A percentile compares a stretch with the other conserved stretches of the same genome.
These are phyloP conservation scores for Pollicipes pollicipes DNA, from an alignment of 1,140 invertebrate species.

Conservation along the genomic window DNA sequence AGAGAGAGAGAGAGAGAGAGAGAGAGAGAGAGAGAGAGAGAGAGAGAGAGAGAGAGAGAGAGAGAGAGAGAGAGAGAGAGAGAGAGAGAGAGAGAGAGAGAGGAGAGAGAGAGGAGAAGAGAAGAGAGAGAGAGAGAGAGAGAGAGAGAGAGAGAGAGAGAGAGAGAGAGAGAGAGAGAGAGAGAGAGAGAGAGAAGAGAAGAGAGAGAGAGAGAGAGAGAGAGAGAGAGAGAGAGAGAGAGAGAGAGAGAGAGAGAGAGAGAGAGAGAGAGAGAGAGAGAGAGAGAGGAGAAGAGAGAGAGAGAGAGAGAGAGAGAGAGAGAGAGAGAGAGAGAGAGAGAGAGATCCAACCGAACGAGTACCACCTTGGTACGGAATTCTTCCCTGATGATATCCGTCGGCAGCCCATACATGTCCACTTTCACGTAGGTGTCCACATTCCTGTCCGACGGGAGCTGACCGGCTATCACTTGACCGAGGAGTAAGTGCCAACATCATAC, in stretches of 20 bases:
- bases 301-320: background rate
- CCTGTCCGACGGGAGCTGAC: constrained; percentile 98
- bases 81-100: too few species aligned
- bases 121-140: too few species aligned
- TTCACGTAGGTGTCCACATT: constrained; percentile 98
- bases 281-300: background rate
- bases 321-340: background rate
- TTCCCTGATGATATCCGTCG: constrained; percentile 95
- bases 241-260: background rate
- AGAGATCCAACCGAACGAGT: constrained; percentile 74
- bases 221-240: background rate
- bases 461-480: constrained; percentile 69
- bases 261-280: background rate
- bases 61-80: too few species aligned
- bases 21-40: too few species aligned
- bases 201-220: constrained; percentile 1
- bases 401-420: constrained; percentile 98
- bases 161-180: too few species aligned
- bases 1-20: too few species aligned
- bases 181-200: background rate
- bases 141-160: too few species aligned
- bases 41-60: too few species aligned
- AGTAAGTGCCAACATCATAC: background rate
- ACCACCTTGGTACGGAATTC: constrained; percentile 93
- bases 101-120: too few species aligned